phyloP scores from a whole-genome alignment of 2,888 invertebrate species.

The Lacanobia oleracea region DNA sequence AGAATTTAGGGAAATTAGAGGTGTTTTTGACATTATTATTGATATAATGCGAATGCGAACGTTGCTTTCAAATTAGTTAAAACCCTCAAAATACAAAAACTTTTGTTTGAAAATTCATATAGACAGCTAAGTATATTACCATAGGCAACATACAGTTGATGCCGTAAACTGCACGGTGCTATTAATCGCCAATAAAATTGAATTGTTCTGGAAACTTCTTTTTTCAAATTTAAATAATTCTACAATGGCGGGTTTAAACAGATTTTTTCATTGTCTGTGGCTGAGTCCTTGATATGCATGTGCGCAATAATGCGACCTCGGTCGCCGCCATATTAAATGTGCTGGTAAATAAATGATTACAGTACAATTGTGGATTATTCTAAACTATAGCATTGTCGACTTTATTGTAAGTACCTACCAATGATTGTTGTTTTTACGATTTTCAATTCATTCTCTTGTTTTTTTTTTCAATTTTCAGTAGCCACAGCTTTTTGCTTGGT shows the following conservation, averaged over 20 bases:
- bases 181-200: neutral
- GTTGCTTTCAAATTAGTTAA: too few species aligned
- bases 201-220: neutral
- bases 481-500: neutral
- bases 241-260: constrained; percentile 1
- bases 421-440: neutral
- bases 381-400: constrained; percentile 1
- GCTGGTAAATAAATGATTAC: constrained; percentile 46
- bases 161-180: too few species aligned
- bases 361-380: constrained; percentile 35
- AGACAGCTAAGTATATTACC: too few species aligned
- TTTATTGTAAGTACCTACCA: neutral
- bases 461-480: neutral
- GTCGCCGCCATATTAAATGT: constrained; percentile 32
- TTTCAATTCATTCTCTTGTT: neutral
- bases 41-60: too few species aligned
- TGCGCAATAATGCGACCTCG: constrained; percentile 57
- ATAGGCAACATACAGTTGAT: too few species aligned
- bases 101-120: too few species aligned
- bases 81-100: too few species aligned
- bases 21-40: too few species aligned
- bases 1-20: too few species aligned
- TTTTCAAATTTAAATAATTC: neutral
- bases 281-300: constrained; percentile 55
- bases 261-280: constrained; percentile 40